Evolutionary conservation across 2,113 vertebrate species (phyloP).

Genomic region (Vireo altiloquus): DNA sequence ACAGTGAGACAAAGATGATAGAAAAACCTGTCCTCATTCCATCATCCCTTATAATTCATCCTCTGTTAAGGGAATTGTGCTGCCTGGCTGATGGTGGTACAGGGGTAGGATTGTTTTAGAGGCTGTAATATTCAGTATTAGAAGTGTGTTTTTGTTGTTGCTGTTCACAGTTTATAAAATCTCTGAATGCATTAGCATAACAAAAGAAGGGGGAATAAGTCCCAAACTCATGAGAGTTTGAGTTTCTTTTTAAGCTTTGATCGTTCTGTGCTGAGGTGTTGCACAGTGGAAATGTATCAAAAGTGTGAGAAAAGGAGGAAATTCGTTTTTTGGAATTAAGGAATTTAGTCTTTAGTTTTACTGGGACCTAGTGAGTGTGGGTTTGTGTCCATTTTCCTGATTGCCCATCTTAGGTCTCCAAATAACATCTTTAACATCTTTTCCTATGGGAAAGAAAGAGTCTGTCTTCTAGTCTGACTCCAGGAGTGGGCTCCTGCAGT

Average conservation of each 20-base stretch:
- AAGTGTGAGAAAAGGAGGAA: neutral
- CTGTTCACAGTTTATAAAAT: neutral
- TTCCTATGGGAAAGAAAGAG: neutral
- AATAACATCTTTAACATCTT: no score
- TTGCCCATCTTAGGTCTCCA: neutral
- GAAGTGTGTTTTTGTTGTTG: neutral
- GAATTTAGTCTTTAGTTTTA: neutral
- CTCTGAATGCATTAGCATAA: neutral
- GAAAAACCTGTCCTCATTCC: neutral
- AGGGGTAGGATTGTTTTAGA: neutral
- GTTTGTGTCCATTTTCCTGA: neutral
- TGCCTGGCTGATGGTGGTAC: neutral
- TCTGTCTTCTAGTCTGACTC: fast-evolving
- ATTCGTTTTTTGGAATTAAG: neutral
- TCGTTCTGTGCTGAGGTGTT: neutral
- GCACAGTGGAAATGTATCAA: neutral
- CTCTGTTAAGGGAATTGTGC: neutral
- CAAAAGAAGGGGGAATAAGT: neutral
- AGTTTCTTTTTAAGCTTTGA: neutral
- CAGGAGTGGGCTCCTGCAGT: neutral
- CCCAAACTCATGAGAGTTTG: neutral
- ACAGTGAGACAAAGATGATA: neutral
- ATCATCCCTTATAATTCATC: neutral
- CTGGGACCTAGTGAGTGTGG: neutral
- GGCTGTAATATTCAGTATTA: neutral